Base-by-base conservation (phyloP, 2,888 invertebrate genomes). In the Microplitis deprimator region DNA sequence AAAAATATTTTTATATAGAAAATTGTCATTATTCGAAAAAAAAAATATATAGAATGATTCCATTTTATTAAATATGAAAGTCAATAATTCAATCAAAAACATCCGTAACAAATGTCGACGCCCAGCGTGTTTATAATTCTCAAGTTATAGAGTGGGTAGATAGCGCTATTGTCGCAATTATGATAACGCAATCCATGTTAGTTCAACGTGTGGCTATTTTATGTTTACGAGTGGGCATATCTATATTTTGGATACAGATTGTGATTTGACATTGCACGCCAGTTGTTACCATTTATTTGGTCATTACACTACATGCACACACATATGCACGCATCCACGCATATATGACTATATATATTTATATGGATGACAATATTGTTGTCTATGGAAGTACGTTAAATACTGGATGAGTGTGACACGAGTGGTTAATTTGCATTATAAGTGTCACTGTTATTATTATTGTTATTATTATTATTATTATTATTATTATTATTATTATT, bases 21-120 rank as follows among this genome's bases (percentile, higher is more conserved):
- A 29, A 29, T 29, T 29, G 29, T 29, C n/a, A 59, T 4, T 59
- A 59, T 59, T 59, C 0, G 6, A 13, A 59, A 59, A 59, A 59
- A 59, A 13, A 20, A 20, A 20, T 0, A 20, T 20, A 2, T 59
- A 13, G 2, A 59, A 59, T 59, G 8, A 59, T 13, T 59, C n/a
- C 4, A 13, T 59, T 59, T 59, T 59, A 59, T 86, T 88, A 85
- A 86, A 84, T 84, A 88, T 89, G 87, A 89, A 88, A 89, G 89
- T 89, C 90, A 89, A 89, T 90, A 90, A 89, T 89, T 90, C 90
- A 89, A 90, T 89, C 90, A 90, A 87, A 88, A 89, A 88, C 90
- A 90, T 88, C 87, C 87, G 87, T 86, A 86, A 86, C 85, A 87
- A 85, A 87, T 88, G 87, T 88, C 87, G 87, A 88, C 87, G 87